These are phyloP conservation scores for Drosophila suzukii DNA, from an alignment of 1,140 invertebrate species.

Conservation along the genomic window DNA sequence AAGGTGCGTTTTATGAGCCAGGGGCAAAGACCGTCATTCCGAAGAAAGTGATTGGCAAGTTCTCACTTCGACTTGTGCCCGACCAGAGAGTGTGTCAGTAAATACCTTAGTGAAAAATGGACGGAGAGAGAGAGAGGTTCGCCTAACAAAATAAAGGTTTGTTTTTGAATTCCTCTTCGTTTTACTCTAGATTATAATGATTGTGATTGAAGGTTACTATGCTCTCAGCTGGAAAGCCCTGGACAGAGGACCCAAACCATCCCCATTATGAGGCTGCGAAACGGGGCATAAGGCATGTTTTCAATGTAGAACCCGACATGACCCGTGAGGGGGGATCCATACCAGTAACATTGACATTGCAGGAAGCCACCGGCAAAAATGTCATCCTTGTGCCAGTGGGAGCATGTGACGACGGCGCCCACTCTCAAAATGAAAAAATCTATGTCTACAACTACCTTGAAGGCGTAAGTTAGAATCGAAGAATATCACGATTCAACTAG, in stretches of 20 bases:
- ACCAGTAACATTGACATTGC: slow-evolving; percentile 95
- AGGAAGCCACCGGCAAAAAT: slow-evolving; percentile 96
- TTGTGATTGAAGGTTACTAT: slow-evolving; percentile 86
- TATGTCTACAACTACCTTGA: slow-evolving; percentile 96
- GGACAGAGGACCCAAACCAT: slow-evolving; percentile 96
- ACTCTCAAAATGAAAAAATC: slow-evolving; percentile 99
- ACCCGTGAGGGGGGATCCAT: slow-evolving; percentile 98
- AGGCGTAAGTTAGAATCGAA: slow-evolving; percentile 89
- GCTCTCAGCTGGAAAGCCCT: slow-evolving; percentile 91
- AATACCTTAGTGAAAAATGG: slow-evolving; percentile 91
- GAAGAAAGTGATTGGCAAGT: too few relatives aligned
- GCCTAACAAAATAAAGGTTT: slow-evolving; percentile 93
- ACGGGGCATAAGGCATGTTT: slow-evolving; percentile 94
- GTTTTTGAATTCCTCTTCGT: not conserved
- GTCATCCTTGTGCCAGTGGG: slow-evolving; percentile 96
- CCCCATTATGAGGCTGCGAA: slow-evolving; percentile 95
- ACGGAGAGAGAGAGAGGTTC: slow-evolving; percentile 90
- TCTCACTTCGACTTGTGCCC: too few relatives aligned
- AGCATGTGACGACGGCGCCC: slow-evolving; percentile 97
- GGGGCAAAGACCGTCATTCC: too few relatives aligned
- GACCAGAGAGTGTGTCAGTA: slow-evolving; percentile 90
- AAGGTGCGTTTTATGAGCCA: too few relatives aligned
- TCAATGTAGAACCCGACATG: slow-evolving; percentile 96
- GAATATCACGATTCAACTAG: not conserved
- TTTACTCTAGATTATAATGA: slow-evolving; percentile 77